phyloP scores from a whole-genome alignment of 2,113 vertebrate genomes.

The Calyptommatus sinebrachiatus region DNA sequence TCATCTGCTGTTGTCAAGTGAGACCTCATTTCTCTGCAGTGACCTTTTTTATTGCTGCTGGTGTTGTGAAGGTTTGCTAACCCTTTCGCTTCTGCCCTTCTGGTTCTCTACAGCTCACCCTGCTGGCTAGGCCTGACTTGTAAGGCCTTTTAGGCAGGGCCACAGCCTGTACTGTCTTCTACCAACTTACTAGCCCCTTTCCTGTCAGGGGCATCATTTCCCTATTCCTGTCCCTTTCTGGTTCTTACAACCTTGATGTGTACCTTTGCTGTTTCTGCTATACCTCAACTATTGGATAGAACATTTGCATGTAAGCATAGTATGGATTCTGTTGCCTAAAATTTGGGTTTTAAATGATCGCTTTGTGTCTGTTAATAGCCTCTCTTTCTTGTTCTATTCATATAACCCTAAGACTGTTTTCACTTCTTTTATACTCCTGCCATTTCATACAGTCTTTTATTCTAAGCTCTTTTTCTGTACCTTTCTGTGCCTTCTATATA shows the following conservation, averaged over 20 bases:
- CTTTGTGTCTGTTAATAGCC: conserved; percentile 9
- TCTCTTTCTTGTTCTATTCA: background rate
- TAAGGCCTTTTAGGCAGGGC: background rate
- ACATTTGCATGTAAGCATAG: background rate
- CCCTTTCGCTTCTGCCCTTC: background rate
- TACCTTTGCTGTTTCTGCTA: no score
- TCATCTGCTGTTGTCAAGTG: conserved; percentile 24
- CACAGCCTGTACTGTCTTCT: background rate
- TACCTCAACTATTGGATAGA: no score
- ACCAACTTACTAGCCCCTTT: background rate
- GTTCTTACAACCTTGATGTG: background rate
- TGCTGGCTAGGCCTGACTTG: conserved; percentile 3
- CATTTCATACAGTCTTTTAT: conserved; percentile 34
- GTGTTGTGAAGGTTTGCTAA: background rate
- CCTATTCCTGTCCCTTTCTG: background rate
- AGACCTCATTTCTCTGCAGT: conserved; percentile 50
- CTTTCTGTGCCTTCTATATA: background rate
- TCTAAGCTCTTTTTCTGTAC: background rate
- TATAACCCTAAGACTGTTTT: conserved; percentile 39
- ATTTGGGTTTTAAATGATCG: background rate
- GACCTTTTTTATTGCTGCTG: conserved; percentile 61
- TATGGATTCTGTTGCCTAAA: background rate
- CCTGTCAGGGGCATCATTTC: background rate
- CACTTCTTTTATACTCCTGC: conserved; percentile 25
- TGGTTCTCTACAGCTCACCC: conserved; percentile 5